Percentiles rank a stretch among this genome's conserved stretches.
Conservation (phyloP, 2,888 invertebrate species). For the Clostera curtula region DNA sequence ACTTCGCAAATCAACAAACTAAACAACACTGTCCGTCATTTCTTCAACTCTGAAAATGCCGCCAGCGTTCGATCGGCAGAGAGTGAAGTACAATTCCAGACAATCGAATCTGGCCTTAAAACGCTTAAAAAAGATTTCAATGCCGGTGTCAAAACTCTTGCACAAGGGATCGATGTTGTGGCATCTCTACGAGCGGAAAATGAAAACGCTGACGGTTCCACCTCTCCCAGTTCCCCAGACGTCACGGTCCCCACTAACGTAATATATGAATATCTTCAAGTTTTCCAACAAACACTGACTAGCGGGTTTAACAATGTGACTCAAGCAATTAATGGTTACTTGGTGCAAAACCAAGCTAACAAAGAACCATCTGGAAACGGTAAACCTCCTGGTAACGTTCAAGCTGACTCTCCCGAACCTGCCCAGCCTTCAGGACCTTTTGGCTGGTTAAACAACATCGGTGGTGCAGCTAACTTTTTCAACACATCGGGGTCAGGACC, state of each 20-base stretch:
- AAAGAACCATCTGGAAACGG: too few relatives aligned
- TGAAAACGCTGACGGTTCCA: slow-evolving; percentile 8
- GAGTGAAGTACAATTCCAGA: slow-evolving; percentile 24
- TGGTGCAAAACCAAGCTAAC: slow-evolving; percentile 8
- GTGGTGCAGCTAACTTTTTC: too few relatives aligned
- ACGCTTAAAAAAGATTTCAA: slow-evolving; percentile 44
- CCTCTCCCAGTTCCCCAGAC: slow-evolving; percentile 4
- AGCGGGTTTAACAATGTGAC: slow-evolving; percentile 21
- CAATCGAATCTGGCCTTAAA: slow-evolving; percentile 29
- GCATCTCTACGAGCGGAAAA: slow-evolving; percentile 37
- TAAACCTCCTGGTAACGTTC: too few relatives aligned
- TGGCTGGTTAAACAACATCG: too few relatives aligned
- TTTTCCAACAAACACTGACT: slow-evolving; percentile 20
- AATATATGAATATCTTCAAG: background rate
- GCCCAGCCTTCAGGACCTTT: too few relatives aligned
- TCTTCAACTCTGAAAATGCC: slow-evolving; percentile 25
- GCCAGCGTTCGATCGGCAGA: slow-evolving; percentile 12
- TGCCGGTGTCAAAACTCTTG: slow-evolving; percentile 37
- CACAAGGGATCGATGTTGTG: slow-evolving; percentile 40
- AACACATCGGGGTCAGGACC: too few relatives aligned
- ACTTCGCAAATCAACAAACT: slow-evolving; percentile 42
- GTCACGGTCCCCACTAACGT: background rate
- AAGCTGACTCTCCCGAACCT: too few relatives aligned
- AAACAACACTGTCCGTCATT: slow-evolving; percentile 38
- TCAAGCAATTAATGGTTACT: slow-evolving; percentile 9